Conservation (phyloP, 2,113 vertebrate genomes). For the Corynorhinus townsendii region DNA sequence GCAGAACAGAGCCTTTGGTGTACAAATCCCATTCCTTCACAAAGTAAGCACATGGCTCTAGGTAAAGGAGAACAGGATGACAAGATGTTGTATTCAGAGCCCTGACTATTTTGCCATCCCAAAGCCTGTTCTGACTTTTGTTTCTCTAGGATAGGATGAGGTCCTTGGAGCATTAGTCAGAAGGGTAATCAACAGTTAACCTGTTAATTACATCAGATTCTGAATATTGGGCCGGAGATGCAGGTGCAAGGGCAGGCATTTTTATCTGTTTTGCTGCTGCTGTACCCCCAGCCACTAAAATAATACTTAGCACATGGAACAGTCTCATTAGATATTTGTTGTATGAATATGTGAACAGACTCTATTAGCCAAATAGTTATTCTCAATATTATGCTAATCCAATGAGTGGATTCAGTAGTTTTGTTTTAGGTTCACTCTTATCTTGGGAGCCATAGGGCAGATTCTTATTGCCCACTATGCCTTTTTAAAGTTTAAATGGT, state of each 20-base stretch:
- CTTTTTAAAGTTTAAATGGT: background rate
- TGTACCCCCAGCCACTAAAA: background rate
- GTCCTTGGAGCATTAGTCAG: background rate
- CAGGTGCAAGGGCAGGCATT: background rate
- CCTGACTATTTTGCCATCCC: background rate
- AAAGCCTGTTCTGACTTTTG: background rate
- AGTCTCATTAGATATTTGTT: background rate
- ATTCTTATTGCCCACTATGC: background rate
- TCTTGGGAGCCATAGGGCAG: background rate
- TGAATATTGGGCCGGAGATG: background rate
- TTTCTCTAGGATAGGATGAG: background rate
- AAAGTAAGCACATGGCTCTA: background rate
- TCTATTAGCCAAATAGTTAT: background rate
- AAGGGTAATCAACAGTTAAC: background rate
- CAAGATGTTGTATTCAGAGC: background rate
- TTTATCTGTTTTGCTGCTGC: background rate
- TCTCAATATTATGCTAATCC: background rate
- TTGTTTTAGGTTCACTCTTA: background rate
- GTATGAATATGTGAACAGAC: background rate
- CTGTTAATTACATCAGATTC: background rate
- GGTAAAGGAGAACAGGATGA: background rate
- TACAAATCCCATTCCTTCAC: background rate
- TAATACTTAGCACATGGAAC: background rate
- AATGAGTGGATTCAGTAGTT: background rate
- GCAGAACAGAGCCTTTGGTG: background rate